Conservation (phyloP, 2,113 vertebrate genomes). For the Siniperca chuatsi region DNA sequence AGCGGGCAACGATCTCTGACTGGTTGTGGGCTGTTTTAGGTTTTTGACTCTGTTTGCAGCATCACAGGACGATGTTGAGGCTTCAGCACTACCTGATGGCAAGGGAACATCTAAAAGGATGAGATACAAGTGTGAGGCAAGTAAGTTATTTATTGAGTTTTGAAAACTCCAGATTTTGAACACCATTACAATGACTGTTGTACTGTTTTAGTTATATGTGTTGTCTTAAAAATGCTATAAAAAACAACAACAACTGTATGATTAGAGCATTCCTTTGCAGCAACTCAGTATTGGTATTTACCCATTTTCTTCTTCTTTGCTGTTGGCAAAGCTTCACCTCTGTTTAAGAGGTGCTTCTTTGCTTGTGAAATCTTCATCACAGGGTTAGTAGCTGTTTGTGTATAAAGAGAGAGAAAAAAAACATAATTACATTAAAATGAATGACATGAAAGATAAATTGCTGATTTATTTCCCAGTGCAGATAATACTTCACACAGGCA, state of each 20-base stretch:
- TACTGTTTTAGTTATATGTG: not conserved
- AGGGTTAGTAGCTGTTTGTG: conserved; percentile 13
- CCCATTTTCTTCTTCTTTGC: conserved; percentile 69
- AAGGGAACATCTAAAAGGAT: conserved; percentile 39
- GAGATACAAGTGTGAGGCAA: not conserved
- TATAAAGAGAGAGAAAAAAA: not conserved
- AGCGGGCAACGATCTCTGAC: conserved; percentile 26
- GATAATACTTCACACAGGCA: not conserved
- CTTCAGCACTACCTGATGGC: not conserved
- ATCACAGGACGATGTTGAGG: not conserved
- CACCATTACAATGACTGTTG: not conserved
- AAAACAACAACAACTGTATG: not conserved
- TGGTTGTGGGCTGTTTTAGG: conserved; percentile 32
- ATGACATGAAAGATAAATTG: not conserved
- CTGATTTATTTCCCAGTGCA: not conserved
- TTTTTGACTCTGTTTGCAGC: conserved; percentile 26
- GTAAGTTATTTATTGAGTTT: not conserved
- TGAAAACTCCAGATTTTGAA: not conserved
- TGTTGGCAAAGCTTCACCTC: conserved; percentile 34
- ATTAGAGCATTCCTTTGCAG: not conserved
- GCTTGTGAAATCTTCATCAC: conserved; percentile 28
- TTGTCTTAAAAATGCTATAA: not conserved
- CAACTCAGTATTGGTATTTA: conserved; percentile 33
- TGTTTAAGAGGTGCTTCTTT: conserved; percentile 54
- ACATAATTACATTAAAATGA: not conserved